phyloP scores from a whole-genome alignment of 2,797 vertebrate genomes.

The Sebastes itinus region DNA sequence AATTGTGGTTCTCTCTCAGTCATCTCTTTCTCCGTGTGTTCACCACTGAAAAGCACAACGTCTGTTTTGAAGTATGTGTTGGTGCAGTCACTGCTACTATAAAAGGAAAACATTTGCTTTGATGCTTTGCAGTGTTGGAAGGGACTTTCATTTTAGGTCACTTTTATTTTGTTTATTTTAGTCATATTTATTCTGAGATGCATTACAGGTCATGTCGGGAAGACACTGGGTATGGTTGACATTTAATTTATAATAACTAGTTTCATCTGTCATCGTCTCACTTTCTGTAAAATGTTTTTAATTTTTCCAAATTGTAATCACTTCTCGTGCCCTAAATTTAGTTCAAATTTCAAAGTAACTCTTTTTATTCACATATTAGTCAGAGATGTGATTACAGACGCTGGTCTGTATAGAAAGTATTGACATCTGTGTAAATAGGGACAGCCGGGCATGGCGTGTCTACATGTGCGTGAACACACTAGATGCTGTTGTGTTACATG shows the following conservation, averaged over 20 bases:
- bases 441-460: no score
- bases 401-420: no score
- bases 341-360: neutral
- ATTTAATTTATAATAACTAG: constrained; percentile 29
- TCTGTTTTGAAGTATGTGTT: neutral
- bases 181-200: constrained; percentile 21
- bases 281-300: constrained; percentile 30
- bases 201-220: constrained; percentile 30
- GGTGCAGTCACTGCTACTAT: neutral
- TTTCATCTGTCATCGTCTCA: neutral
- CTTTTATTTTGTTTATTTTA: constrained; percentile 15
- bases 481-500: no score
- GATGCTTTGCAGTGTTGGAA: neutral
- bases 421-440: no score
- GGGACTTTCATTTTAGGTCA: constrained; percentile 40
- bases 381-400: neutral
- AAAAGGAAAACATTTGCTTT: neutral
- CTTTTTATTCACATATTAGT: neutral
- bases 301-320: constrained; percentile 21
- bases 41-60: constrained; percentile 1
- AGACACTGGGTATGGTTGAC: neutral
- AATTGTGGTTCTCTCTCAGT: constrained; percentile 15
- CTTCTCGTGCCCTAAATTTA: neutral
- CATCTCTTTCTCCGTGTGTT: neutral
- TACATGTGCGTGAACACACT: no score